Conservation (phyloP, 2,888 invertebrate species). For the Argyra leucocephala region DNA sequence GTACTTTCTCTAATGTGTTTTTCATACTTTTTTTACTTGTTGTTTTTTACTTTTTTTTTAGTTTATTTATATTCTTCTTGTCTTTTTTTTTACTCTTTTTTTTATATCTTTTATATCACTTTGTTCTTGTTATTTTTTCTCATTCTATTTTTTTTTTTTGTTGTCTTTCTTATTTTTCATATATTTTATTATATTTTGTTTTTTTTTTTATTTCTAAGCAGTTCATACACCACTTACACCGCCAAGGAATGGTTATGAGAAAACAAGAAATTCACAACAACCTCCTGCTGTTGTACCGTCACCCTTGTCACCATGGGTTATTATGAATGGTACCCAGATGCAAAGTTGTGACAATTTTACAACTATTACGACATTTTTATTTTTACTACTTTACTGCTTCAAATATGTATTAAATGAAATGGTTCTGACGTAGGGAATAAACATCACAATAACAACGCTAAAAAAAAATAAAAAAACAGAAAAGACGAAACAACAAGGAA, state of each 20-base stretch:
- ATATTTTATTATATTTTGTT: constrained; percentile 15
- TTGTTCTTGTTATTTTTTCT: constrained; percentile 7
- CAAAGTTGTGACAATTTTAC: constrained; percentile 14
- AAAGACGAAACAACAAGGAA: not conserved
- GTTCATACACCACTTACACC: constrained; percentile 37
- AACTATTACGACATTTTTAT: constrained; percentile 10
- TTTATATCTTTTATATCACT: not conserved
- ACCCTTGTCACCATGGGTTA: constrained; percentile 37
- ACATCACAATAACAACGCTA: not conserved
- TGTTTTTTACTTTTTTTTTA: constrained; percentile 16
- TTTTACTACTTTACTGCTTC: constrained; percentile 7
- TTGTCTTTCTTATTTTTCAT: constrained; percentile 12
- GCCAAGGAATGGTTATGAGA: constrained; percentile 36
- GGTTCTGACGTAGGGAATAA: constrained; percentile 7
- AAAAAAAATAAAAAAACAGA: not conserved
- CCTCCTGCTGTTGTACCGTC: constrained; percentile 36
- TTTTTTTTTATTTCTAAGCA: constrained; percentile 22
- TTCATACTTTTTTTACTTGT: not conserved
- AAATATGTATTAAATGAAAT: constrained; percentile 10
- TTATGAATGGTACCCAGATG: constrained; percentile 30
- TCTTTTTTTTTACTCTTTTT: not conserved
- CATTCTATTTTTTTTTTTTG: not conserved
- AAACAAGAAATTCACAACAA: constrained; percentile 32
- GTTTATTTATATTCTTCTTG: not conserved
- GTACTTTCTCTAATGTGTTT: not conserved